Evolutionary conservation across 2,113 vertebrate species (phyloP).

Genomic region (Phasianus colchicus): DNA sequence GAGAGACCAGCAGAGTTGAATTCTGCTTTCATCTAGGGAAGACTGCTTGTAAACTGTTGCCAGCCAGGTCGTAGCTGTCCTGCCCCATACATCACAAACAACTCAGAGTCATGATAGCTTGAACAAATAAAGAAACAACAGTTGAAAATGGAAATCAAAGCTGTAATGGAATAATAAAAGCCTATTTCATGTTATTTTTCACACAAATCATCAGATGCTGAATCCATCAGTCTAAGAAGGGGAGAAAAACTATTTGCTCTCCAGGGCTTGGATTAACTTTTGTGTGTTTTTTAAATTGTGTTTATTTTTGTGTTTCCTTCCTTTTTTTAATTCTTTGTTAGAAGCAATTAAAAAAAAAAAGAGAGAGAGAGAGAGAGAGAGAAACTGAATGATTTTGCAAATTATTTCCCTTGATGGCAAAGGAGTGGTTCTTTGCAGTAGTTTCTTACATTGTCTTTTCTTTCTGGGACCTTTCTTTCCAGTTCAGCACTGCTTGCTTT

Average conservation of each 20-base stretch:
- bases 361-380: background rate
- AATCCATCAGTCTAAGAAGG: background rate
- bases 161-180: slow-evolving; percentile 32
- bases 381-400: background rate
- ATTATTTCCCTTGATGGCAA: background rate
- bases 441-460: background rate
- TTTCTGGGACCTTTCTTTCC: background rate
- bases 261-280: background rate
- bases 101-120: slow-evolving; percentile 46
- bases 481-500: background rate
- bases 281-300: background rate
- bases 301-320: background rate
- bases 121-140: slow-evolving; percentile 50
- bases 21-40: background rate
- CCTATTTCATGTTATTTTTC: background rate
- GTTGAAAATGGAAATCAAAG: slow-evolving; percentile 51
- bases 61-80: background rate
- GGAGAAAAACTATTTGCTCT: background rate
- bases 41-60: background rate
- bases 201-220: background rate
- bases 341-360: background rate
- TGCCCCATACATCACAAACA: slow-evolving; percentile 11
- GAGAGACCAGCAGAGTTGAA: background rate
- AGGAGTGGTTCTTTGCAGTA: background rate
- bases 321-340: background rate